Base-by-base conservation (phyloP, 2,888 invertebrate genomes). In the Brachypalpus laphriformis region DNA sequence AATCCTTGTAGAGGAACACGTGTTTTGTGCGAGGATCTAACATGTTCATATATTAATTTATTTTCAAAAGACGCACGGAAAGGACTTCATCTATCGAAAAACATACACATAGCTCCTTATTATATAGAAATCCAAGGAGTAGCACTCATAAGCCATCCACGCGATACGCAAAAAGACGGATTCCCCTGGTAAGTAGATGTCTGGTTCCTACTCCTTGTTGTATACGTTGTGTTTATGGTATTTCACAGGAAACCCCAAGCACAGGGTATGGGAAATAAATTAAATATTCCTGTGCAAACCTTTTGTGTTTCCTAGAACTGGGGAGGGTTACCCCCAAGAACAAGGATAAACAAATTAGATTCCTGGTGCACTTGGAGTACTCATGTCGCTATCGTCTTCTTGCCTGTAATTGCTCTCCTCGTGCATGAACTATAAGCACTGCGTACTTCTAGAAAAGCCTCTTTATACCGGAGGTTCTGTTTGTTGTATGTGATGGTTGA, bases 351-450 rank as follows among this genome's bases (percentile, higher is more conserved):
- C 22, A 49, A 57, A 57, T 37, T 11, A 37, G 37, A 37, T 57
- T 57, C 37, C 37, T 37, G 37, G 11, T 40, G 51, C 25, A n/a
- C 51, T 22, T 37, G n/a, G 9, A 4, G 28, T 8, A 14, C 34
- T 56, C 11, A 11, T 56, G 18, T 56, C 18, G 34, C 56, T 16
- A 56, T 20, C n/a, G 34, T 34, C 11, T 31, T 9, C 9, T 56
- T 56, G 34, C 20, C 7, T 54, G 9, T 51, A 51, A 54, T 22
- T 66, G 59, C 37, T 57, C 16, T 37, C n/a, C 28, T 34, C 37
- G 37, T 66, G 65, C 51, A 51, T 66, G 49, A 66, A 66, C 40
- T 51, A 66, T 51, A 31, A 28, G 2, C 22, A 28, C 25, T 61
- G 42, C 25, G 42, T 42, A 25, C 61, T 9, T 40, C 22, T 6